Evolutionary conservation across 2,113 vertebrate species (phyloP), one percentile per base, ranked within the genome.

Genomic region (Pantherophis guttatus): DNA sequence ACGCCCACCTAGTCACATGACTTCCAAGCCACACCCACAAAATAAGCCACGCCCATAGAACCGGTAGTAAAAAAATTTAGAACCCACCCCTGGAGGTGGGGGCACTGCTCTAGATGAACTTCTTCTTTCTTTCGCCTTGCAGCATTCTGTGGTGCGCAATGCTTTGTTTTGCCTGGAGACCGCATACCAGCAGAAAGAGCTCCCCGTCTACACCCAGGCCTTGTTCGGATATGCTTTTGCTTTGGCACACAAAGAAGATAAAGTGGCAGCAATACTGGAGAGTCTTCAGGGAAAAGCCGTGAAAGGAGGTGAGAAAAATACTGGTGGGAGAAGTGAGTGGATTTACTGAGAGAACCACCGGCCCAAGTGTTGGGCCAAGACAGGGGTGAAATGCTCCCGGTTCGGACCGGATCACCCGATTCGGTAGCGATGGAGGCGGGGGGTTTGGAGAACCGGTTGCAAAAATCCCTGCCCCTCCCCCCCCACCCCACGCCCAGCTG

Each of bases 201-300:
- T 50, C 88, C 92, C 96, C 0, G 55, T 96, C 87, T 97, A 97
- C 91, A 97, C 96, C 89, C 95, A 94, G 92, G 96, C 97, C 5
- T 93, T 98, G 70, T 23, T 98, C 93, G 97, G 95, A 0, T 98
- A 97, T 0, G 95, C 97, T 90, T 98, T 98, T 19, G 93, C 97
- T 59, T 95, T 97, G 94, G 96, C 94, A 0, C 94, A 96, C 11
- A 96, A 96, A 33, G 95, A 94, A 55, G 95, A 95, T 1, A 94
- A 94, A 87, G 50, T 70, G 11, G 87, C 52, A 19, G 93, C 90
- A 3, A 7, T 97, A 19, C 93, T 98, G 11, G 4, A 0, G 0
- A 95, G 87, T 0, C 97, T 98, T 21, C 48, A 96, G 13, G 19
- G 89, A 39, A 95, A 97, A 81, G 97, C 97, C 0, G 91, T 97